phyloP scores from a whole-genome alignment of 2,113 vertebrate species.

The Arizona elegans region DNA sequence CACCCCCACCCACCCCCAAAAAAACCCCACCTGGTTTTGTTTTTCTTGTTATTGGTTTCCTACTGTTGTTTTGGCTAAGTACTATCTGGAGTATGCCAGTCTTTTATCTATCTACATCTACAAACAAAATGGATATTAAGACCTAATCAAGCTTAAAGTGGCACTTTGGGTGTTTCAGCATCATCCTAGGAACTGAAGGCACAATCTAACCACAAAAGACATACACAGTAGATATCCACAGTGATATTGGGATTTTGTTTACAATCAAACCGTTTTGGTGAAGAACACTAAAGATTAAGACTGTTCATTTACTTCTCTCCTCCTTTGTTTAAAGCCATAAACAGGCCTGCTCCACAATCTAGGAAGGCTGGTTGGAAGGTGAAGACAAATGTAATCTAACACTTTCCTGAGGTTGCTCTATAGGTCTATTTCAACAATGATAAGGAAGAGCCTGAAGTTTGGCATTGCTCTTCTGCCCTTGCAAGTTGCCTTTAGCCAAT shows the following conservation, averaged over 20 bases:
- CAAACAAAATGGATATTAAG: conserved; percentile 35
- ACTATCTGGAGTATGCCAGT: conserved; percentile 38
- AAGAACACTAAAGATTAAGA: not conserved
- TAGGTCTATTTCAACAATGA: not conserved
- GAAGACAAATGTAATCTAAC: not conserved
- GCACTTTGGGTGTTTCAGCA: not conserved
- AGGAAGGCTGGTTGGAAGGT: not conserved
- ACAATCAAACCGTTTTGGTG: not conserved
- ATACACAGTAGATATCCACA: not conserved
- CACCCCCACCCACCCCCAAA: too few species aligned
- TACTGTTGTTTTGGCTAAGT: conserved; percentile 44
- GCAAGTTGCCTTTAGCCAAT: not conserved
- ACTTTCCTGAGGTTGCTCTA: not conserved
- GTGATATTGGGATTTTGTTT: not conserved
- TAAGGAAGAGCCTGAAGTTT: not conserved
- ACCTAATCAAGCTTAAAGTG: not conserved
- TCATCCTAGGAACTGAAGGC: conserved; percentile 6
- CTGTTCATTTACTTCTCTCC: not conserved
- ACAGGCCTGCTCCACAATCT: not conserved
- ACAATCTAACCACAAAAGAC: not conserved
- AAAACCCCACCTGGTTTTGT: too few species aligned
- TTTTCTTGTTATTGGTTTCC: not conserved
- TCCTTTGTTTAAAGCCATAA: not conserved
- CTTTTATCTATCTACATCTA: conserved; percentile 38
- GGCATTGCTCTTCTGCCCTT: not conserved